phyloP scores from a whole-genome alignment of 2,888 invertebrate genomes.

The Abscondita cerata region DNA sequence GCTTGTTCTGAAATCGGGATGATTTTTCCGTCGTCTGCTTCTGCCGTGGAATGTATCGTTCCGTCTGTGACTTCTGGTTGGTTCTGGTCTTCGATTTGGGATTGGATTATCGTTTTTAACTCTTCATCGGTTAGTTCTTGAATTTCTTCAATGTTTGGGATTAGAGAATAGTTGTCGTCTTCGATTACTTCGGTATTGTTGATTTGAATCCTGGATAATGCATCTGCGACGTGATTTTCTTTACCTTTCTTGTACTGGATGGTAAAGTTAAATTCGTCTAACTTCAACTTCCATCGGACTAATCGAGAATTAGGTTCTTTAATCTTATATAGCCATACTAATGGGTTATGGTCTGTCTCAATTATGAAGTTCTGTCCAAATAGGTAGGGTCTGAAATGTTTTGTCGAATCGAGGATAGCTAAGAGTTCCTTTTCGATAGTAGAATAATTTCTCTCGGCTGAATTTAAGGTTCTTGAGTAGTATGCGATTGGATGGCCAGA shows the following conservation, averaged over 20 bases:
- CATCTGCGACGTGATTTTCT: constrained; percentile 26
- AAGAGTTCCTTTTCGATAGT: background rate
- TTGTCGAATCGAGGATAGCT: background rate
- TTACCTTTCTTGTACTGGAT: constrained; percentile 29
- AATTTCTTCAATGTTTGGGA: constrained; percentile 12
- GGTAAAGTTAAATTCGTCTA: constrained; percentile 22
- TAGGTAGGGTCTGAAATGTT: constrained; percentile 4
- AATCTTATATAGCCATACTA: constrained; percentile 18
- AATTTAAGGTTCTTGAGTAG: background rate
- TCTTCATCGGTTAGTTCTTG: too few relatives aligned
- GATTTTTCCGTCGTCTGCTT: background rate
- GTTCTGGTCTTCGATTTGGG: too few relatives aligned
- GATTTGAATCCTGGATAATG: constrained; percentile 23
- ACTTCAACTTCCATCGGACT: constrained; percentile 14
- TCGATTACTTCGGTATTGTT: too few relatives aligned
- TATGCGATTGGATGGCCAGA: too few relatives aligned
- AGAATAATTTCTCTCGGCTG: constrained; percentile 1
- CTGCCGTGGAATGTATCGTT: too few relatives aligned
- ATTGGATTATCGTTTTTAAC: too few relatives aligned
- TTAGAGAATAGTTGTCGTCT: constrained; percentile 11
- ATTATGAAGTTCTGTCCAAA: constrained; percentile 19
- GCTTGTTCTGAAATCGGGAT: constrained; percentile 12
- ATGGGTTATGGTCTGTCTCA: constrained; percentile 30
- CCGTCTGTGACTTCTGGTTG: too few relatives aligned
- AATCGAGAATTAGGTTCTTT: constrained; percentile 16